Percentiles rank a stretch among this genome's conserved stretches.
These are phyloP conservation scores for Tragelaphus imberbis DNA, from an alignment of 2,113 vertebrate species.

Conservation along the genomic window DNA sequence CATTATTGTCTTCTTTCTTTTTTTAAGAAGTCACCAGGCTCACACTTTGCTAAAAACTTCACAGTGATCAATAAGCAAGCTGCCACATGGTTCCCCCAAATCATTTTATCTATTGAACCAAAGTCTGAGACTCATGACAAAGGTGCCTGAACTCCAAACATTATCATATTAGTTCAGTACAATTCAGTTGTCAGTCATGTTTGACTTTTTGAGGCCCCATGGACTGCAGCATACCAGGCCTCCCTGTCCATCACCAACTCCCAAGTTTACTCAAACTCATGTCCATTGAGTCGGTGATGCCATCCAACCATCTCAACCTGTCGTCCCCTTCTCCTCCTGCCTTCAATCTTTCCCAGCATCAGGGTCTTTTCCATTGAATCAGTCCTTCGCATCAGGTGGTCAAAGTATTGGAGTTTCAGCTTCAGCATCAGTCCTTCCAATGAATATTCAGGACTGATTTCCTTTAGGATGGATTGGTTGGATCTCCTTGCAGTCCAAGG, in stretches of 20 bases:
- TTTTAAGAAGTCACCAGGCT: neutral
- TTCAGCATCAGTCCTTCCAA: neutral
- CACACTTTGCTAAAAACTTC: neutral
- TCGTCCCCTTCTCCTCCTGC: neutral
- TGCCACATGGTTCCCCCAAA: neutral
- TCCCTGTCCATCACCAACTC: neutral
- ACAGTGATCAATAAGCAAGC: neutral
- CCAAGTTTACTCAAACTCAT: neutral
- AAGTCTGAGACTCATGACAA: neutral
- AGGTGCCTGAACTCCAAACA: neutral
- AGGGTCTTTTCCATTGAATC: neutral
- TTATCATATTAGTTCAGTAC: neutral
- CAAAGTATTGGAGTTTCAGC: neutral
- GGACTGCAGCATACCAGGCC: neutral
- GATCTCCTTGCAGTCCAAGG: neutral
- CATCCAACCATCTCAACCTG: neutral
- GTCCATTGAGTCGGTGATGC: neutral
- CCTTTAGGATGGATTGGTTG: neutral
- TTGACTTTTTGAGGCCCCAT: neutral
- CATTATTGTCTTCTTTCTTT: slow-evolving; percentile 12
- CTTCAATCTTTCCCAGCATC: neutral
- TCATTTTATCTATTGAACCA: neutral
- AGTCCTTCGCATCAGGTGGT: neutral
- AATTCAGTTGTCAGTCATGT: neutral
- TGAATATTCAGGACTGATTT: neutral